These are phyloP conservation scores for Daphoenositta chrysoptera DNA, from an alignment of 2,113 vertebrate species.

Conservation along the genomic window DNA sequence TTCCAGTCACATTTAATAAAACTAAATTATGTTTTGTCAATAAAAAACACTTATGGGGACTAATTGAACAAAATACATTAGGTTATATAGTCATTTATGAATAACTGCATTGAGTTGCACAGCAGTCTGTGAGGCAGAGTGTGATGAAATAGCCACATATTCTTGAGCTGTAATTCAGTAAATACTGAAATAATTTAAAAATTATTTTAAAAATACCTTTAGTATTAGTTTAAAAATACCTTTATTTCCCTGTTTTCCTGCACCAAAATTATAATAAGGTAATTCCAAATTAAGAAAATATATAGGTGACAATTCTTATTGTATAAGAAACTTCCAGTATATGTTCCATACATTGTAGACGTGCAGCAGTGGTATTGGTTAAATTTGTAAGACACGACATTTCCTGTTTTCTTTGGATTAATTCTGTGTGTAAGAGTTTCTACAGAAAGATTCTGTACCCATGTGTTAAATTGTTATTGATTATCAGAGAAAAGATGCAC, in stretches of 20 bases:
- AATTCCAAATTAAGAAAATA: background rate
- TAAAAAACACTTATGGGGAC: background rate
- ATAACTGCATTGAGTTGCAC: background rate
- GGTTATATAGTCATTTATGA: background rate
- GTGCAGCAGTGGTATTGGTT: background rate
- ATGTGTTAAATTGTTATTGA: background rate
- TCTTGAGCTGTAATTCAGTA: background rate
- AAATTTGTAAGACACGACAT: background rate
- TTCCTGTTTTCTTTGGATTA: background rate
- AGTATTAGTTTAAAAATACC: background rate
- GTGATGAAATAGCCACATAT: background rate
- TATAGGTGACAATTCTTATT: background rate
- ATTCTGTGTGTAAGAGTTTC: background rate
- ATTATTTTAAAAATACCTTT: background rate
- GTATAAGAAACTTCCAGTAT: background rate
- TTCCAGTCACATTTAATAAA: slow-evolving; percentile 27
- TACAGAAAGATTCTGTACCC: background rate
- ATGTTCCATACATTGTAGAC: background rate
- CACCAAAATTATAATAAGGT: background rate
- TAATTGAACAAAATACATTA: background rate
- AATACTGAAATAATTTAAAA: background rate
- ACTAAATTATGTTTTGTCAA: slow-evolving; percentile 27
- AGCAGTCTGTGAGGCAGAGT: background rate
- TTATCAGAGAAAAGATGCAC: background rate
- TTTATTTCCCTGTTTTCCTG: background rate